Conservation (phyloP, 2,797 vertebrate species). For the Gymnodraco acuticeps region DNA sequence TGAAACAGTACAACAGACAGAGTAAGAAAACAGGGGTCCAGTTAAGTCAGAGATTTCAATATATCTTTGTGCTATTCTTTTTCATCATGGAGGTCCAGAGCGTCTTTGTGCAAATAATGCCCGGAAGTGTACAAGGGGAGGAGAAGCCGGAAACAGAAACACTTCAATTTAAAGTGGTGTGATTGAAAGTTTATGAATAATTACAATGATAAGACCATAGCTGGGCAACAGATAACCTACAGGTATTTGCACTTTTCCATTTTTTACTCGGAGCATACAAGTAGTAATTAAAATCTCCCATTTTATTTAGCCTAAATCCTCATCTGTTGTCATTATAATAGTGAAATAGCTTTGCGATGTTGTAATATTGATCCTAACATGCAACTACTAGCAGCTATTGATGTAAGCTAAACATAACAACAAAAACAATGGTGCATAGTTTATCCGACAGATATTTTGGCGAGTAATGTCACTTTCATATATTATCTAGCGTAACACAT, state of each 20-base stretch:
- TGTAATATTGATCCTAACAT: not conserved
- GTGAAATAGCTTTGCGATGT: not conserved
- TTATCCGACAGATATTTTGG: not conserved
- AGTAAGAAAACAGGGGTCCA: not conserved
- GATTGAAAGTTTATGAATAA: not conserved
- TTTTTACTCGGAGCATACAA: not conserved
- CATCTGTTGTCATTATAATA: not conserved
- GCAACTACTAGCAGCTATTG: not conserved
- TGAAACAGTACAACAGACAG: not conserved
- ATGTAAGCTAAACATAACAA: not conserved
- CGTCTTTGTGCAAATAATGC: not conserved
- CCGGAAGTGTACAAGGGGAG: too few species aligned
- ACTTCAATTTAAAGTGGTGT: not conserved
- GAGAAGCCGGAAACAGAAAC: not conserved
- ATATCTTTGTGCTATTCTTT: not conserved
- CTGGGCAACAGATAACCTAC: not conserved
- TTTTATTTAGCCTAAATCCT: not conserved
- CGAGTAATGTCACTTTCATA: slow-evolving; percentile 4
- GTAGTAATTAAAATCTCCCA: not conserved
- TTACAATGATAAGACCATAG: not conserved
- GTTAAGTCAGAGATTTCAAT: not conserved
- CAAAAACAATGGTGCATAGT: not conserved
- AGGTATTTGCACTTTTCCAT: not conserved
- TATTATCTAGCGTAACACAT: slow-evolving; percentile 2
- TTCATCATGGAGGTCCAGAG: not conserved